Percentiles rank a stretch among this genome's conserved stretches.
phyloP scores from a whole-genome alignment of 2,797 vertebrate genomes.

The Mastacembelus armatus region DNA sequence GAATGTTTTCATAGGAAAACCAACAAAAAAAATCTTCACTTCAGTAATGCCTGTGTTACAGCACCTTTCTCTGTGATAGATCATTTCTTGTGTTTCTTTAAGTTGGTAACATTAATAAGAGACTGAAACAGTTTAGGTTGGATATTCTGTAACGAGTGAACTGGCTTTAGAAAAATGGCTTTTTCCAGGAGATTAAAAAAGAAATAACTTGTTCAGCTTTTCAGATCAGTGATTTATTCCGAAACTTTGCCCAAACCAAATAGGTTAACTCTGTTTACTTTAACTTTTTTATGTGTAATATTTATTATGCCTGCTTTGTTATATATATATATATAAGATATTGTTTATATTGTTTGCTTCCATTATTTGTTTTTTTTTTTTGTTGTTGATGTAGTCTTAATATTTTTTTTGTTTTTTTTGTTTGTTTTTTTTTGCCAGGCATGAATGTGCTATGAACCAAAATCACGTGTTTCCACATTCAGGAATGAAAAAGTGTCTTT shows the following conservation, averaged over 20 bases:
- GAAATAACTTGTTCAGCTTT: slow-evolving; percentile 35
- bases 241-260: slow-evolving; percentile 73
- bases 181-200: slow-evolving; percentile 45
- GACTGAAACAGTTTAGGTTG: slow-evolving; percentile 52
- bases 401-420: no score
- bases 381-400: slow-evolving; percentile 78
- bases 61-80: slow-evolving; percentile 34
- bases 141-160: slow-evolving; percentile 46
- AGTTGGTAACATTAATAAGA: slow-evolving; percentile 10
- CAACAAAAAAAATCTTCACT: slow-evolving; percentile 18
- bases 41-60: slow-evolving; percentile 15
- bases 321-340: slow-evolving; percentile 84
- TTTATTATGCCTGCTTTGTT: slow-evolving; percentile 87
- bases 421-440: slow-evolving; percentile 61
- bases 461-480: slow-evolving; percentile 76
- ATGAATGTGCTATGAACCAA: slow-evolving; percentile 83
- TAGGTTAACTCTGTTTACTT: slow-evolving; percentile 80
- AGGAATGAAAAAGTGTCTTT: slow-evolving; percentile 82
- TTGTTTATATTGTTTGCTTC: slow-evolving; percentile 83
- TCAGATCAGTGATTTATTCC: slow-evolving; percentile 47
- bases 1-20: slow-evolving; percentile 1
- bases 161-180: slow-evolving; percentile 26
- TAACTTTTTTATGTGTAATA: slow-evolving; percentile 80
- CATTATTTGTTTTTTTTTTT: slow-evolving; percentile 70
- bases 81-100: slow-evolving; percentile 26